Percentiles rank a stretch among this genome's conserved stretches.
Evolutionary conservation across 2,113 vertebrate genomes (phyloP).

Genomic region (Tychaedon coryphoeus): DNA sequence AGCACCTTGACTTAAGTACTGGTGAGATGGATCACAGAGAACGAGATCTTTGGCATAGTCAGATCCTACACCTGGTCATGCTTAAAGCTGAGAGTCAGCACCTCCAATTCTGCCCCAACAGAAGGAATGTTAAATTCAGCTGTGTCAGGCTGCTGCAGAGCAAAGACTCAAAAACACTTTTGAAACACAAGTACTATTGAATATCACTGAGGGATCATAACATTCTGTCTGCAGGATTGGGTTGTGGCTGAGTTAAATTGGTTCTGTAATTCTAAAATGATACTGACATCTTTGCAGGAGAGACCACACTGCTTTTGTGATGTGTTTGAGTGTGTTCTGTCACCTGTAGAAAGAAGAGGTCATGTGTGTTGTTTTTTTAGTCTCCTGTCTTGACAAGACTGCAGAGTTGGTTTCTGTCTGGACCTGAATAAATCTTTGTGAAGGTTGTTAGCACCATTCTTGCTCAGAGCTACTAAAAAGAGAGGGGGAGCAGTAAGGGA

Average conservation of each 20-base stretch:
- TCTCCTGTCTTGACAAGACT: neutral
- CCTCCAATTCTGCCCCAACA: neutral
- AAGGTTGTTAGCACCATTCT: neutral
- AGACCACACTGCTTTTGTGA: neutral
- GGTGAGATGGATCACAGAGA: neutral
- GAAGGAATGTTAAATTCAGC: neutral
- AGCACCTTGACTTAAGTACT: neutral
- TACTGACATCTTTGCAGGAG: neutral
- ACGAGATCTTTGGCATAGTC: neutral
- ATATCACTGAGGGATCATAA: neutral
- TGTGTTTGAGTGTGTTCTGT: neutral
- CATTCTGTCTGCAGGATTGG: neutral
- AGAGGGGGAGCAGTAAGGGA: neutral
- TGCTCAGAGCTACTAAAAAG: constrained; percentile 14
- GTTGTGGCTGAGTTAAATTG: neutral
- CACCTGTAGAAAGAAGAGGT: neutral
- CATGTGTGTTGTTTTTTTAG: neutral
- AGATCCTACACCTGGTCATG: neutral
- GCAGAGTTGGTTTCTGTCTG: neutral
- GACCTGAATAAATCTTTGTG: constrained; percentile 3
- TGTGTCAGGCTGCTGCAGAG: neutral
- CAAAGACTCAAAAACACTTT: neutral
- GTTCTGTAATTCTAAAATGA: neutral
- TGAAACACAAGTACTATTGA: neutral
- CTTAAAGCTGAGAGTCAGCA: neutral